Evolutionary conservation across 2,797 vertebrate species (phyloP), one percentile per base, ranked within the genome.

Genomic region (Hafferia zeledoni): DNA sequence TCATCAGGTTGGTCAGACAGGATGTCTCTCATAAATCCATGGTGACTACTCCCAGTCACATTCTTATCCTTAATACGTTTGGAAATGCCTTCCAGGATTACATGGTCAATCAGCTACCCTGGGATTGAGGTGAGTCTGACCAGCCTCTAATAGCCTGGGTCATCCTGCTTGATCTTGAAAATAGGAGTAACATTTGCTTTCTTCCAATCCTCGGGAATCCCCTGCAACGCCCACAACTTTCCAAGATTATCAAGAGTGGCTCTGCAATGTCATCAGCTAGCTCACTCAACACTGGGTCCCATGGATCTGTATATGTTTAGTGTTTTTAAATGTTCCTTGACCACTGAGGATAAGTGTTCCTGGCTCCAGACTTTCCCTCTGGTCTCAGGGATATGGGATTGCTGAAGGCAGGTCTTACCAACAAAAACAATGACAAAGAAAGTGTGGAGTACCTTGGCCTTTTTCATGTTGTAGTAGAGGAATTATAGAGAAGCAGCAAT

Each of bases 51-150:
- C 75, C 69, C 52, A 93, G 49, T 86, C 56, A 77, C 69, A 43
- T 90, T 90, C 47, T 87, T 84, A 71, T 64, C 50, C 55, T 77
- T 88, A 46, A 60, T 68, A 39, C 37, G 43, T 88, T 93, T 93
- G 83, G 72, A 60, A 90, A 83, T 46, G 23, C 31, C 43, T 93
- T 90, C 53, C 65, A 90, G 57, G 61, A 81, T 90, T 93, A 60
- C 10, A 9, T 13, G 43, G 41, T 52, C 35, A 63, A 3, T 83
- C 53, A 75, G 5, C 67, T 83, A 89, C 10, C 25, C 13, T 57
- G 53, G 44, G 27, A 68, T 1, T 57, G 46, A 84, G 46, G 31
- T 89, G 49, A 86, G 37, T 22, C 2, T 78, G 53, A 50, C 37
- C 10, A 41, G 25, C 33, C 37, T 71, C 5, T 71, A 92, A 70